Conservation (phyloP, 2,113 vertebrate genomes). For the Origma solitaria region DNA sequence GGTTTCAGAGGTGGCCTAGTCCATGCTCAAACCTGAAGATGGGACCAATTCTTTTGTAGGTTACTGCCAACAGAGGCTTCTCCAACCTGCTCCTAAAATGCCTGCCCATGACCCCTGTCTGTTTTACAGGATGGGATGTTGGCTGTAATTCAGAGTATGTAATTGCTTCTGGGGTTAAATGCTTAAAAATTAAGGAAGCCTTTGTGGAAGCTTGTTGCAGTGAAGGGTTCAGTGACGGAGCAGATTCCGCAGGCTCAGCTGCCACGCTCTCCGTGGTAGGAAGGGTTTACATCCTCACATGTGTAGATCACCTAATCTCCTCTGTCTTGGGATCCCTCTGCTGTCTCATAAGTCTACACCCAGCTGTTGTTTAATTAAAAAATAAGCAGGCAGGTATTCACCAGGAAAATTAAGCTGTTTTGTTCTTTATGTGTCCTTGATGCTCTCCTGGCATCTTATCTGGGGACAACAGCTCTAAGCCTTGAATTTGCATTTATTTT, state of each 20-base stretch:
- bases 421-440: not conserved
- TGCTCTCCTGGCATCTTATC: not conserved
- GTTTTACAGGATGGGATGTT: not conserved
- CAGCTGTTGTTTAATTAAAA: conserved; percentile 27
- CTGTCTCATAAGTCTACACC: not conserved
- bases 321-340: not conserved
- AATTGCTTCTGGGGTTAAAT: not conserved
- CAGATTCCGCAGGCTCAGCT: not conserved
- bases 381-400: conserved; percentile 5
- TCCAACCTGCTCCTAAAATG: not conserved
- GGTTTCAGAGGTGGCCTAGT: not conserved
- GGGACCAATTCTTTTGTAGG: not conserved
- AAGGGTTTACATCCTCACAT: not conserved
- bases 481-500: not conserved
- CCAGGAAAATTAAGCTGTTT: not conserved
- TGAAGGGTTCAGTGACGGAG: not conserved
- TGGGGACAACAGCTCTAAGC: not conserved
- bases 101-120: accelerated
- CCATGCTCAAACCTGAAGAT: not conserved
- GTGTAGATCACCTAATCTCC: not conserved
- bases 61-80: not conserved
- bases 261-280: accelerated
- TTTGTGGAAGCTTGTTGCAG: not conserved
- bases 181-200: not conserved
- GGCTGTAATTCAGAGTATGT: not conserved